Base-by-base conservation (phyloP, 2,113 vertebrate species). In the Python bivittatus region DNA sequence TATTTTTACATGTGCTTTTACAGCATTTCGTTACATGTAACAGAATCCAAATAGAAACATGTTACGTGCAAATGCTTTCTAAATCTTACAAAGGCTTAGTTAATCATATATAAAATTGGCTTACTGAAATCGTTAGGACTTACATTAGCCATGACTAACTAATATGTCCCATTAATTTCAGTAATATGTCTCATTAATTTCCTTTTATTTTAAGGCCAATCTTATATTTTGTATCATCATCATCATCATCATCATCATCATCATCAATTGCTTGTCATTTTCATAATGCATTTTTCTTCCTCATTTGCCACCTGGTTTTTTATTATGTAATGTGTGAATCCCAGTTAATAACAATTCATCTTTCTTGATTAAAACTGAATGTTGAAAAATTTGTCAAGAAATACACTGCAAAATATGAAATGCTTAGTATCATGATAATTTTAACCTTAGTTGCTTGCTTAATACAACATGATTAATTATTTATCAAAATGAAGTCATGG, bases 401-500 rank as follows among this genome's bases (percentile, higher is more conserved):
- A 61, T 92, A 96, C 92, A 94, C 93, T 98, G 97, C 97, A 98
- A 98, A 98, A 97, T 97, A 97, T 97, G 97, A 97, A 98, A 97
- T 96, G 94, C 53, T 88, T 64, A 93, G 58, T 94, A 92, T 85
- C 90, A 94, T 94, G 27, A 22, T 92, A 93, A 79, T 13, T 93
- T 94, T 93, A 96, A 93, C 90, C 92, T 94, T 93, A 0, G 0
- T 95, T 97, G 96, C 97, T 96, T 97, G 94, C 92, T 96, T 97
- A 95, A 91, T 96, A 94, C 84, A 98, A 97, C 97, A 97, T 98
- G 97, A 22, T 93, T 90, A 84, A 92, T 96, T 72, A 84, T 84
- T 86, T 86, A 91, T 54, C 86, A 4, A 42, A 64, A 60, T 42
- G 33, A 61, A 53, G 27, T 22, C 83, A 4, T 83, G 54, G 12